A percentile compares a stretch with the other conserved stretches of the same genome.
Conservation (phyloP, 2,797 vertebrate genomes). For the Takifugu ocellatus region DNA sequence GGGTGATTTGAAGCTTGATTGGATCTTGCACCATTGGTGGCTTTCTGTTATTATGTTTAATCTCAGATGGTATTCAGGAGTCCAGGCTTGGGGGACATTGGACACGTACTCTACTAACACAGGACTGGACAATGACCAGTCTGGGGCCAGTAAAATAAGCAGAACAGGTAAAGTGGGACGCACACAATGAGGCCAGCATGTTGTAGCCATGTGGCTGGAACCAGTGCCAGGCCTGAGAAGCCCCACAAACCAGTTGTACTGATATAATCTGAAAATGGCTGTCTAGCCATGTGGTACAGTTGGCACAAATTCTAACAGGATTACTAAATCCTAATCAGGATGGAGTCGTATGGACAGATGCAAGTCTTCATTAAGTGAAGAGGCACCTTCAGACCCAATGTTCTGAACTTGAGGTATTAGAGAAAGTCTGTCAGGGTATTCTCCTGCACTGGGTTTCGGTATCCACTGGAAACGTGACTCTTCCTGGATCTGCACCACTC, state of each 20-base stretch:
- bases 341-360: conserved; percentile 58
- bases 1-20: no score
- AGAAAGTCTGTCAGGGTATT: conserved; percentile 52
- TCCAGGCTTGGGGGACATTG: no score
- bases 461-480: conserved; percentile 31
- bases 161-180: conserved; percentile 8
- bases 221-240: conserved; percentile 5
- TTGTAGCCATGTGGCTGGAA: conserved; percentile 25
- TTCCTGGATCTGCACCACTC: neutral
- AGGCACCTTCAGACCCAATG: conserved; percentile 37
- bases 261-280: conserved; percentile 16
- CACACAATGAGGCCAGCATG: conserved; percentile 21
- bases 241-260: conserved; percentile 7
- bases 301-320: conserved; percentile 47
- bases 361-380: conserved; percentile 51
- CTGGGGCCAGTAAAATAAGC: no score
- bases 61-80: no score
- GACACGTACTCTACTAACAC: no score
- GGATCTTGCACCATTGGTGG: no score
- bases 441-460: conserved; percentile 28
- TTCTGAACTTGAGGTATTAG: conserved; percentile 51
- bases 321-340: conserved; percentile 53
- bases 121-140: no score
- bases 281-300: conserved; percentile 10
- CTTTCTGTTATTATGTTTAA: no score